These are phyloP conservation scores for Rhizoglyphus robini DNA, from an alignment of 1,140 invertebrate species.

Conservation along the genomic window DNA sequence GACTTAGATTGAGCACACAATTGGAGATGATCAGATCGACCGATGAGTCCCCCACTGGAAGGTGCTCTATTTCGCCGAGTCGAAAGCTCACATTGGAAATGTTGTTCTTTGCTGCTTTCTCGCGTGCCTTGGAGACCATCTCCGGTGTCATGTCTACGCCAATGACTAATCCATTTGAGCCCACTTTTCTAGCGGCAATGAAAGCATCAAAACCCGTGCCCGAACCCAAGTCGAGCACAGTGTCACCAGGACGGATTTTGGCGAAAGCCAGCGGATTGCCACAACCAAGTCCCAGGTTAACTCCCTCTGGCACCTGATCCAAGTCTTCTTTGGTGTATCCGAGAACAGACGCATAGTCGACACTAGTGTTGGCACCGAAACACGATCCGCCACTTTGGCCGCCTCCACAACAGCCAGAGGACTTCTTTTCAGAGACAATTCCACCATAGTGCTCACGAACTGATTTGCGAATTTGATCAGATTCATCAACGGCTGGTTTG, in stretches of 20 bases:
- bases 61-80: neutral
- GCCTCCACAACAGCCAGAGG: neutral
- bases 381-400: too few relatives aligned
- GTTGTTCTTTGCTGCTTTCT: too few relatives aligned
- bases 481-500: too few relatives aligned
- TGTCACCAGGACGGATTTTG: too few relatives aligned
- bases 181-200: conserved; percentile 3
- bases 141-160: conserved; percentile 9
- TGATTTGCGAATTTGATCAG: neutral
- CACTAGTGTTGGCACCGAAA: neutral
- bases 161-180: conserved; percentile 8
- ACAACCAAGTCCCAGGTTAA: too few relatives aligned
- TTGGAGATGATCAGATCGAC: too few relatives aligned
- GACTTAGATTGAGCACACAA: too few relatives aligned
- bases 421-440: neutral
- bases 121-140: too few relatives aligned
- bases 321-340: neutral
- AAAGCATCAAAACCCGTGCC: too few relatives aligned
- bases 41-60: neutral
- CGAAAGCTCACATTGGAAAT: too few relatives aligned
- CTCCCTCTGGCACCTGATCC: neutral
- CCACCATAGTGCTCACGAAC: conserved; percentile 3
- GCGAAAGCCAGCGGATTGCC: too few relatives aligned
- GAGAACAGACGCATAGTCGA: neutral
- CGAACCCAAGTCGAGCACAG: too few relatives aligned